Conservation (phyloP, 2,797 vertebrate genomes). For the Gymnoscopelus braueri region DNA sequence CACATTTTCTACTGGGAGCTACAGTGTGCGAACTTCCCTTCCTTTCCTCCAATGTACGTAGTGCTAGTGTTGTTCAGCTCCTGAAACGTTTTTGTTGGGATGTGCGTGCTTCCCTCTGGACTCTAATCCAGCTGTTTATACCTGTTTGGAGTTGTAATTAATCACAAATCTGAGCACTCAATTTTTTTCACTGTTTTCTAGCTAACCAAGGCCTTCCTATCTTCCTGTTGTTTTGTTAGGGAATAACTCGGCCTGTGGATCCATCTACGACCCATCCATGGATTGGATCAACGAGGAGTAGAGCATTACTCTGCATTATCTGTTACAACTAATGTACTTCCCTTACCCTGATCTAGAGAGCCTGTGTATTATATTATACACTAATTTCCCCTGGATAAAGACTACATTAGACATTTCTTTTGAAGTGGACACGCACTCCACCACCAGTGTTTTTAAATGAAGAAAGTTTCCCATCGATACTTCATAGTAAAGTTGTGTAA, state of each 20-base stretch:
- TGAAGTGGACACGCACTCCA: not conserved
- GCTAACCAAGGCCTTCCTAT: not conserved
- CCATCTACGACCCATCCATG: conserved; percentile 81
- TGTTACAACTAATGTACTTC: not conserved
- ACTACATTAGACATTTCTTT: not conserved
- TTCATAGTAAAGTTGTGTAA: too few species aligned
- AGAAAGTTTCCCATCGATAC: not conserved
- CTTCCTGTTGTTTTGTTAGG: conserved; percentile 47
- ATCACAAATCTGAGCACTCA: not conserved
- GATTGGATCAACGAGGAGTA: conserved; percentile 92
- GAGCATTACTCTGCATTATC: conserved; percentile 23
- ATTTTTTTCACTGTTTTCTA: not conserved
- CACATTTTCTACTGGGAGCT: too few species aligned
- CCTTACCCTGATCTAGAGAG: not conserved
- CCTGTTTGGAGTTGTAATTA: too few species aligned
- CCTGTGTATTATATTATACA: not conserved
- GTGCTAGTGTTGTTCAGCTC: too few species aligned
- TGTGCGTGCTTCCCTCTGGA: too few species aligned
- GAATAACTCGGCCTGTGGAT: conserved; percentile 39
- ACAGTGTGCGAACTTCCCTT: too few species aligned
- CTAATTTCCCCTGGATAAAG: conserved; percentile 14
- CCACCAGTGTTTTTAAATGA: not conserved
- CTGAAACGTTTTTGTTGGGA: too few species aligned
- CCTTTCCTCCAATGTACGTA: too few species aligned
- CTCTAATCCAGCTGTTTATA: too few species aligned